Evolutionary conservation across 2,888 invertebrate genomes (phyloP), one percentile per base, ranked within the genome.

Genomic region (Agriopis marginaria): DNA sequence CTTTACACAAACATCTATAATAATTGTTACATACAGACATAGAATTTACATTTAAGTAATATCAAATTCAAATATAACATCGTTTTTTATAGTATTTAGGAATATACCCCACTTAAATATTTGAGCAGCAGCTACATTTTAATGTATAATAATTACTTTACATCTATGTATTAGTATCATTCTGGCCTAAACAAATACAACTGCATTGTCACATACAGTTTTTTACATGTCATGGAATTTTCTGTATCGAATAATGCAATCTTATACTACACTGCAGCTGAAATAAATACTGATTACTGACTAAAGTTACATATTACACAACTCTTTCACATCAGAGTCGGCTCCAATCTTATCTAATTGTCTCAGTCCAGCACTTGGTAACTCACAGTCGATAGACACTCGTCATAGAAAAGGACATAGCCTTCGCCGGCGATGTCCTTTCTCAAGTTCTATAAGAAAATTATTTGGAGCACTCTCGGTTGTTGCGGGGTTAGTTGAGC

Each of bases 381-480:
- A 91, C 91, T 88, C 81, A 80, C 72, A 81, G 77, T 78, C 75
- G 59, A 77, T 74, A 70, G 23, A 72, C 59, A 73, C 68, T 69
- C 54, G 17, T 55, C 60, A 10, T 47, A 74, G 69, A 83, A 73
- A 76, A 85, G 87, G 85, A 83, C 89, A 87, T 79, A 78, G 82
- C 83, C 81, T 70, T 82, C 65, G 50, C 71, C 64, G 82, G 79
- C 84, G 50, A 76, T 83, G 87, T 77, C 87, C 89, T 75, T 80
- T 73, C 73, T 74, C 79, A 76, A 84, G 78, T 92, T 88, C 89
- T 94, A 94, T 94, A 94, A 93, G 81, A 94, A 93, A 83, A 94
- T 94, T 6, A 94, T 94, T 84, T 94, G 94, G 61, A 94, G 84
- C 50, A 94, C 92, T 84, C 92, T 86, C 3, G 94, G 93, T 76